phyloP scores from a whole-genome alignment of 1,140 invertebrate genomes.

The Phymastichus coffea region DNA sequence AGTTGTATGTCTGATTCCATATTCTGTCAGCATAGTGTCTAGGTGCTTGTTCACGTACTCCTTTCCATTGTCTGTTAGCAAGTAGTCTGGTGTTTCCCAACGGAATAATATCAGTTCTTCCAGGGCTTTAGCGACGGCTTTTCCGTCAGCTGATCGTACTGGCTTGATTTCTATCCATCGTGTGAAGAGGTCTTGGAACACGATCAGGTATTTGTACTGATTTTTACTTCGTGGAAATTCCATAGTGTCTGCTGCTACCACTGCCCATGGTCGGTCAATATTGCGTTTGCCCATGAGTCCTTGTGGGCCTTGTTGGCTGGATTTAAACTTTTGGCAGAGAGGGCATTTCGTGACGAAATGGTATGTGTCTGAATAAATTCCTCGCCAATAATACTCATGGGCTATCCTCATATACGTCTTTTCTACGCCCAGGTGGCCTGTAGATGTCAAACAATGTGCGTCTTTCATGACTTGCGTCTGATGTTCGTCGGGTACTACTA shows the following conservation, averaged over 20 bases:
- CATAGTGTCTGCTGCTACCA: neutral
- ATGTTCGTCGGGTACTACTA: neutral
- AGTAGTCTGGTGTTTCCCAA: neutral
- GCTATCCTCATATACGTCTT: neutral
- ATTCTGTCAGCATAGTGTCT: neutral
- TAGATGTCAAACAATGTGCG: neutral
- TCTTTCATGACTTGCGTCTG: neutral
- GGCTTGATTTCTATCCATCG: slow-evolving; percentile 8
- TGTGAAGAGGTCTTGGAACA: slow-evolving; percentile 11
- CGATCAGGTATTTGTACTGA: neutral
- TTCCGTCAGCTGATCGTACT: neutral
- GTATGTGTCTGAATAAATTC: neutral
- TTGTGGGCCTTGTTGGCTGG: neutral
- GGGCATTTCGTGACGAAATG: neutral
- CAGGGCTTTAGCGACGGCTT: neutral
- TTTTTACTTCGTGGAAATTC: neutral
- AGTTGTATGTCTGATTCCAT: neutral
- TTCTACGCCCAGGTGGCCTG: neutral
- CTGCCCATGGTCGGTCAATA: neutral
- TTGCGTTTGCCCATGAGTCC: neutral
- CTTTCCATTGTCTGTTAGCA: neutral
- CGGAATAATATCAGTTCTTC: neutral
- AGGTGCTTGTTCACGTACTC: neutral
- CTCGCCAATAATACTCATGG: neutral
- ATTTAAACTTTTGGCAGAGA: neutral